Evolutionary conservation across 2,797 vertebrate species (phyloP).

Genomic region (Lagocephalus sceleratus): DNA sequence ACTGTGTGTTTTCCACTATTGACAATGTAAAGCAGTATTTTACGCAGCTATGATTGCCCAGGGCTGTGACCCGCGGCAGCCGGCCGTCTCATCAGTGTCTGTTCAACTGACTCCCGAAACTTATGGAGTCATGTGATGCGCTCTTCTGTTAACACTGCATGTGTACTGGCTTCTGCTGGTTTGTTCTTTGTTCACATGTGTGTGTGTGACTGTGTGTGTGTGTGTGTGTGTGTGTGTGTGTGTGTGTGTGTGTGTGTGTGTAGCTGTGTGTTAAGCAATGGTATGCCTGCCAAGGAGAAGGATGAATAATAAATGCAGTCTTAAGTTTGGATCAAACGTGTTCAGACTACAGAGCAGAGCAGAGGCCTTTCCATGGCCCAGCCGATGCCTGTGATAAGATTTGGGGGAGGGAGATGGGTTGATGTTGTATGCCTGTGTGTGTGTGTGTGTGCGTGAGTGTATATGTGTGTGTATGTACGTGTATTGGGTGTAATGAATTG

Average conservation of each 20-base stretch:
- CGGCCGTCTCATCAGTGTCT: no score
- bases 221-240: constrained; percentile 15
- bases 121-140: constrained; percentile 36
- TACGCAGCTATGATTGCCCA: no score
- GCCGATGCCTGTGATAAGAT: constrained; percentile 63
- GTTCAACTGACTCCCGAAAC: constrained; percentile 6
- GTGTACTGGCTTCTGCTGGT: constrained; percentile 5
- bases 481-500: constrained; percentile 61
- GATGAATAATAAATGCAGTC: constrained; percentile 80
- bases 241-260: constrained; percentile 11
- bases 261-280: constrained; percentile 20
- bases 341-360: constrained; percentile 74
- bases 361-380: constrained; percentile 48
- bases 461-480: constrained; percentile 19
- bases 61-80: no score
- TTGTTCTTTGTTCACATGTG: constrained; percentile 11
- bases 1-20: no score
- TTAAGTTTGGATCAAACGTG: constrained; percentile 81
- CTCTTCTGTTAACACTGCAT: neutral
- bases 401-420: constrained; percentile 11
- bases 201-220: neutral
- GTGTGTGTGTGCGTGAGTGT: neutral
- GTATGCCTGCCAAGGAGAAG: constrained; percentile 46
- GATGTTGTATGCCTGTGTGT: no score
- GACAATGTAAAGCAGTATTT: no score